phyloP scores from a whole-genome alignment of 1,140 invertebrate genomes.

The Scaptomyza montana region DNA sequence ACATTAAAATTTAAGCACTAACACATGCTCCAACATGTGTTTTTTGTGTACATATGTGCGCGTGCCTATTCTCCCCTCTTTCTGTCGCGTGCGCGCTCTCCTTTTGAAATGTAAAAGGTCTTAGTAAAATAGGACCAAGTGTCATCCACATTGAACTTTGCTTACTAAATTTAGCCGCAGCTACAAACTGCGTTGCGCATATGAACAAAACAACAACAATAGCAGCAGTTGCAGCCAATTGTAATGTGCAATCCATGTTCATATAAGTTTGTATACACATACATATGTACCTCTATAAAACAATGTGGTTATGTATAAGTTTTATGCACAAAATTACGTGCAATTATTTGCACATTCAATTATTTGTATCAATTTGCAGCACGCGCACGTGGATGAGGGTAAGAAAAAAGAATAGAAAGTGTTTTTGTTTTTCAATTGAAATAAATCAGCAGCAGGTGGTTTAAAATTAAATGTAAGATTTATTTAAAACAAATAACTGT shows the following conservation, averaged over 20 bases:
- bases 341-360: slow-evolving; percentile 60
- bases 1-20: slow-evolving; percentile 18
- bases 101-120: slow-evolving; percentile 15
- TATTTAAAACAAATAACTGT: slow-evolving; percentile 84
- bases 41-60: too few species aligned
- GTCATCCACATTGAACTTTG: slow-evolving; percentile 63
- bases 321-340: slow-evolving; percentile 63
- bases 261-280: slow-evolving; percentile 31
- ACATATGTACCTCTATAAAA: slow-evolving; percentile 12
- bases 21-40: slow-evolving; percentile 8
- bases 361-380: slow-evolving; percentile 38
- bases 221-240: slow-evolving; percentile 28
- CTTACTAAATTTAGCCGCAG: slow-evolving; percentile 69
- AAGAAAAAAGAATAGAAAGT: not conserved
- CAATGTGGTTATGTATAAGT: slow-evolving; percentile 37
- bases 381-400: slow-evolving; percentile 39
- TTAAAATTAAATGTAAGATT: slow-evolving; percentile 83
- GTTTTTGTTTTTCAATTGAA: not conserved
- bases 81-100: slow-evolving; percentile 1
- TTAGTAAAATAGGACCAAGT: slow-evolving; percentile 42
- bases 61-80: not conserved
- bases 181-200: slow-evolving; percentile 67
- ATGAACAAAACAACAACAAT: slow-evolving; percentile 55
- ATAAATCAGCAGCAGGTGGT: slow-evolving; percentile 28
- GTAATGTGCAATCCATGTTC: slow-evolving; percentile 41